These are phyloP conservation scores for Parauchenoglanis ngamensis DNA, from an alignment of 2,797 vertebrate species.

Conservation along the genomic window DNA sequence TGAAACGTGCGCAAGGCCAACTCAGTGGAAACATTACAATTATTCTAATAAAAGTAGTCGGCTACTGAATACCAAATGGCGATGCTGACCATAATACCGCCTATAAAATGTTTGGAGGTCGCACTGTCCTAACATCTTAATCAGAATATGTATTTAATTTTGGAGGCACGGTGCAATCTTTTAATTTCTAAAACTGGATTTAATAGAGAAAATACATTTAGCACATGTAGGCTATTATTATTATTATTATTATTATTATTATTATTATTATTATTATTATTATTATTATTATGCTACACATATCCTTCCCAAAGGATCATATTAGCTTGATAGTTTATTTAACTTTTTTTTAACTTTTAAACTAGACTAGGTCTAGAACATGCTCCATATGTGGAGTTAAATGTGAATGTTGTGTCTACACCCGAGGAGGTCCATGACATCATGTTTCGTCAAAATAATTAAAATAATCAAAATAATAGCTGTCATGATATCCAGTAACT, in stretches of 20 bases:
- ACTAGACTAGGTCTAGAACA: not conserved
- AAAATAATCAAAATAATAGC: not conserved
- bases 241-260: too few species aligned
- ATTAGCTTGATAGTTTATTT: not conserved
- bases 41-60: constrained; percentile 41
- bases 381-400: not conserved
- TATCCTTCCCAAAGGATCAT: not conserved
- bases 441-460: constrained; percentile 6
- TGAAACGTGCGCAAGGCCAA: not conserved
- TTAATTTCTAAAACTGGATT: not conserved
- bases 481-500: not conserved
- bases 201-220: not conserved
- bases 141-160: constrained; percentile 3
- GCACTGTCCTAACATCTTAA: constrained; percentile 10
- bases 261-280: not conserved
- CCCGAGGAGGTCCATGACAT: constrained; percentile 1
- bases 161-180: not conserved
- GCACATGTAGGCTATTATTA: not conserved
- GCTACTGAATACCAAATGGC: constrained; percentile 16
- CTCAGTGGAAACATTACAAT: constrained; percentile 23
- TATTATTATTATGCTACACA: not conserved
- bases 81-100: constrained; percentile 2
- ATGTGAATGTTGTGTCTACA: constrained; percentile 18
- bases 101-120: constrained; percentile 25
- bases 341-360: not conserved